Evolutionary conservation across 2,888 invertebrate species (phyloP).

Genomic region (Rhodophaea formosa): DNA sequence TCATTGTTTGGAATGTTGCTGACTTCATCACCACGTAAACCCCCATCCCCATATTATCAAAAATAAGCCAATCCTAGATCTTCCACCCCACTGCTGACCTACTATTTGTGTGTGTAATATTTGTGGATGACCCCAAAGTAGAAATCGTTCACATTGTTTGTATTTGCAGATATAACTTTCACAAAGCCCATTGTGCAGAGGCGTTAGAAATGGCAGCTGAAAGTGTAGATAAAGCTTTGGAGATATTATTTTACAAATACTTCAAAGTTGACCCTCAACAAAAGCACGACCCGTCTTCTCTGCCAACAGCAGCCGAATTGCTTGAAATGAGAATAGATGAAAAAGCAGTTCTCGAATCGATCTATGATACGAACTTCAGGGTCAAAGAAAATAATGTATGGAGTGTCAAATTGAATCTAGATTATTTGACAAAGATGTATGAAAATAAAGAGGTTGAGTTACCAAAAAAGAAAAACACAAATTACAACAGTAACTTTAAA

Average conservation of each 20-base stretch:
- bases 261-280: conserved; percentile 72
- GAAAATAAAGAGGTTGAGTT: conserved; percentile 76
- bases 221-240: conserved; percentile 86
- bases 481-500: conserved; percentile 60
- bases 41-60: too few relatives aligned
- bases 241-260: conserved; percentile 87
- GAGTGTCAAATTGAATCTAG: conserved; percentile 84
- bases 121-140: too few relatives aligned
- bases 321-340: conserved; percentile 86
- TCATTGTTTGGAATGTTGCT: too few relatives aligned
- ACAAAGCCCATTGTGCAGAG: conserved; percentile 87
- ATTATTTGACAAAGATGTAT: conserved; percentile 83
- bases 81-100: too few relatives aligned
- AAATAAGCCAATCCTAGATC: too few relatives aligned
- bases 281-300: conserved; percentile 50
- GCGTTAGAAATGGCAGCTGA: conserved; percentile 85
- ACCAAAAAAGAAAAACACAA: conserved; percentile 63
- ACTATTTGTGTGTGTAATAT: too few relatives aligned
- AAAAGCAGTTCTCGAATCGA: conserved; percentile 87
- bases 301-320: conserved; percentile 76
- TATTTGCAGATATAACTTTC: conserved; percentile 86
- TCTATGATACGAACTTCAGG: conserved; percentile 86
- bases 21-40: too few relatives aligned
- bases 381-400: conserved; percentile 88
- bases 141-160: too few relatives aligned